A percentile compares a stretch with the other conserved stretches of the same genome.
These are phyloP conservation scores for Platerodrilus igneus DNA, from an alignment of 2,888 invertebrate genomes.

Conservation along the genomic window DNA sequence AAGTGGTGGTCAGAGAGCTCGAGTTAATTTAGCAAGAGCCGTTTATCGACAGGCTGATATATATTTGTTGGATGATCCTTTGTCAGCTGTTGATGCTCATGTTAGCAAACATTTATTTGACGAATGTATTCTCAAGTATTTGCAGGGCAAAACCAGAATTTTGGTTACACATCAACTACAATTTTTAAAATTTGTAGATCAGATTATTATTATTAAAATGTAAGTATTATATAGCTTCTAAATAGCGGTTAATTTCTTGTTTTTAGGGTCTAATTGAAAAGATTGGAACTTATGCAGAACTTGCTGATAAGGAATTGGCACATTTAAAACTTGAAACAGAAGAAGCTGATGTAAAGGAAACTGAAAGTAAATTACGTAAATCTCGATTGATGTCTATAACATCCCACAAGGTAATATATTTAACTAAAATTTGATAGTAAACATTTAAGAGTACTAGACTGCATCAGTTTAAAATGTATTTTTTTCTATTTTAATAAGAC, in stretches of 20 bases:
- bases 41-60: conserved; percentile 73
- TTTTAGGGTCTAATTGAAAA: conserved; percentile 62
- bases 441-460: no score
- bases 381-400: conserved; percentile 33
- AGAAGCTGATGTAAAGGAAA: conserved; percentile 28
- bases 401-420: conserved; percentile 40
- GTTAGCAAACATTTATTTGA: conserved; percentile 74
- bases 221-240: conserved; percentile 17
- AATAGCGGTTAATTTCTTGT: no score
- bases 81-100: conserved; percentile 73
- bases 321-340: conserved; percentile 34
- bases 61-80: conserved; percentile 74
- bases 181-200: conserved; percentile 62
- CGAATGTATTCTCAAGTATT: conserved; percentile 58
- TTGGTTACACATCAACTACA: conserved; percentile 84
- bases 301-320: conserved; percentile 49
- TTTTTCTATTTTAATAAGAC: no score
- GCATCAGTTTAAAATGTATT: no score
- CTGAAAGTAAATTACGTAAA: conserved; percentile 14
- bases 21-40: conserved; percentile 72
- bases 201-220: conserved; percentile 63
- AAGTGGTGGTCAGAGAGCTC: conserved; percentile 77
- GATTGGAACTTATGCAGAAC: conserved; percentile 54
- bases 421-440: no score
- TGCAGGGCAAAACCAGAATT: conserved; percentile 62